Evolutionary conservation across 35 echinoderm and acorn worm genomes (phyloP).

Genomic region (Lytechinus variegatus): DNA sequence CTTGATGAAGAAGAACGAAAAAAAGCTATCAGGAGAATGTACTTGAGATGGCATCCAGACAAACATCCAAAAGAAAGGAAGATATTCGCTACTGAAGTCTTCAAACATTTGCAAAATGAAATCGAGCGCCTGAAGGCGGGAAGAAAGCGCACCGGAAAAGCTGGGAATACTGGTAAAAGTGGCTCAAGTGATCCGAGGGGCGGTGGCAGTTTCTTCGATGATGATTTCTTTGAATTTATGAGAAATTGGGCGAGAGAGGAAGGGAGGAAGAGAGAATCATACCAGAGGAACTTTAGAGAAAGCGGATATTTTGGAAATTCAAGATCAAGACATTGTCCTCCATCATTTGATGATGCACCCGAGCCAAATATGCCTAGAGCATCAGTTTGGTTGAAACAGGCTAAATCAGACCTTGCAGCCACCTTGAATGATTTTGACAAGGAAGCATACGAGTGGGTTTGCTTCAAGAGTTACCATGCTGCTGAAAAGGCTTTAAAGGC

Average conservation of each 20-base stretch:
- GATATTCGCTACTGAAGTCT: conserved; percentile 40
- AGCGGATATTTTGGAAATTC: not conserved
- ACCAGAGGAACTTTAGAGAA: not conserved
- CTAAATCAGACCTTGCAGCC: conserved; percentile 27
- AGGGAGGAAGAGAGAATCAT: not conserved
- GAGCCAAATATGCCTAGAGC: conserved; percentile 45
- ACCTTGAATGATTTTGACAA: not conserved
- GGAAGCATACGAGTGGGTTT: conserved; percentile 31
- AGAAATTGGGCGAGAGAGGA: not conserved
- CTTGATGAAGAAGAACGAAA: conserved; percentile 50
- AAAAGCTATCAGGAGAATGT: conserved; percentile 44
- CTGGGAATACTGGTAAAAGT: not conserved
- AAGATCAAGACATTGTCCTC: not conserved
- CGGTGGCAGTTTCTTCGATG: not conserved
- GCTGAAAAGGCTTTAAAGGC: conserved; percentile 22
- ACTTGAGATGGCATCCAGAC: conserved; percentile 64
- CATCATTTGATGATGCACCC: not conserved
- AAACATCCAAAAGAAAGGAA: conserved; percentile 48
- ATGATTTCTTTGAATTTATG: not conserved
- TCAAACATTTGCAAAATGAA: conserved; percentile 55
- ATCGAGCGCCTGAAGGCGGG: conserved; percentile 15
- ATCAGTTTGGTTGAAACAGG: conserved; percentile 58
- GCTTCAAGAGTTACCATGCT: conserved; percentile 30
- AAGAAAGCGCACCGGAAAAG: not conserved
- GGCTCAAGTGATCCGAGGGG: not conserved